phyloP scores from a whole-genome alignment of 2,888 invertebrate species.

The Digitonthophagus gazella region DNA sequence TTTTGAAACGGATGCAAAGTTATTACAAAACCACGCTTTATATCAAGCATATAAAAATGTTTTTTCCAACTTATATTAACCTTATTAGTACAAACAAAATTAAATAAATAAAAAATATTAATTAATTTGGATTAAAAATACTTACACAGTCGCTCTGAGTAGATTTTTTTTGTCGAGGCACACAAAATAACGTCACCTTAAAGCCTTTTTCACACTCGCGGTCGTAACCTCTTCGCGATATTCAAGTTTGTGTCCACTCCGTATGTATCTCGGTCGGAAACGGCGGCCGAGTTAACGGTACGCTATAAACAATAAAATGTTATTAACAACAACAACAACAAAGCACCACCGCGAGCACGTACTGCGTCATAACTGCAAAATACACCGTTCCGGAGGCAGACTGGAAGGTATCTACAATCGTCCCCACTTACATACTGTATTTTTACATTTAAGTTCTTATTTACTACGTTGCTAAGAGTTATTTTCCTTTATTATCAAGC shows the following conservation, averaged over 20 bases:
- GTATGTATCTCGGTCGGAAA: neutral
- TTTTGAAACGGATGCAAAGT: conserved; percentile 9
- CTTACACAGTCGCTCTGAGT: conserved; percentile 59
- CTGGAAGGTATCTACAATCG: neutral
- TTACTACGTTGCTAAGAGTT: neutral
- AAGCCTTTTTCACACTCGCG: conserved; percentile 36
- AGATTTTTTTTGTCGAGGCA: conserved; percentile 61
- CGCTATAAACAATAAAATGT: conserved; percentile 2
- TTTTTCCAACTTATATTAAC: too few relatives aligned
- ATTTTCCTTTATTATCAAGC: neutral
- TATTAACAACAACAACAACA: conserved; percentile 2
- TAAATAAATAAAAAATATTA: too few relatives aligned
- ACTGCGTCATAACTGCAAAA: conserved; percentile 18
- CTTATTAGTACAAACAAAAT: too few relatives aligned
- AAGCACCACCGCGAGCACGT: conserved; percentile 8
- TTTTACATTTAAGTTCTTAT: neutral
- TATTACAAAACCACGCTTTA: neutral
- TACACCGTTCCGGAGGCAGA: conserved; percentile 4
- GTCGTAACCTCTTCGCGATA: neutral
- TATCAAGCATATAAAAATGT: too few relatives aligned
- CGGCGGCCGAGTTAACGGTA: conserved; percentile 3
- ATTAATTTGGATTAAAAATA: conserved; percentile 36
- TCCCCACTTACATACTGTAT: neutral
- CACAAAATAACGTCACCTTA: conserved; percentile 60
- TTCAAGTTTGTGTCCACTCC: neutral